These are phyloP conservation scores for Nemopilema nomurai DNA, from an alignment of 30 jellyfish, hydroid and myxozoan species.

Conservation along the genomic window DNA sequence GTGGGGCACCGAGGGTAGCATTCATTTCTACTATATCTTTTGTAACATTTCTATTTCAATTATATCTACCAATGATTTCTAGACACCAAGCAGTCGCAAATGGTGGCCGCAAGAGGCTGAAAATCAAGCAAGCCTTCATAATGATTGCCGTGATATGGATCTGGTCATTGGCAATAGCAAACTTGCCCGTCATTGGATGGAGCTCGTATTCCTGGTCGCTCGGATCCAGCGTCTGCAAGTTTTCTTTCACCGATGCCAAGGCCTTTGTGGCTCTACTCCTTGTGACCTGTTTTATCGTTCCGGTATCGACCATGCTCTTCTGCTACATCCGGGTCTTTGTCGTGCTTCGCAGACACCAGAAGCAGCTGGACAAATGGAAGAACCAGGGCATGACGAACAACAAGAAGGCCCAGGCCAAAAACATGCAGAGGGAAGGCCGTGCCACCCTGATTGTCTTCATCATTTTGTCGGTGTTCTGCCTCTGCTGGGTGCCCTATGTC, in stretches of 20 bases:
- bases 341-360: constrained; percentile 64
- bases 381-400: constrained; percentile 27
- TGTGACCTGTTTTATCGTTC: constrained; percentile 41
- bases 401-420: constrained; percentile 45
- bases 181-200: constrained; percentile 72
- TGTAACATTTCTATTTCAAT: too few species aligned
- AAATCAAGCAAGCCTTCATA: constrained; percentile 46
- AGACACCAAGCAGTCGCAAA: constrained; percentile 61
- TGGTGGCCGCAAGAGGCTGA: constrained; percentile 47
- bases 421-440: constrained; percentile 73
- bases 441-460: constrained; percentile 64
- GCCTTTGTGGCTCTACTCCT: constrained; percentile 61
- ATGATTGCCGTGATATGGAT: constrained; percentile 38
- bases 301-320: constrained; percentile 61
- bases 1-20: too few species aligned
- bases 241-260: constrained; percentile 56
- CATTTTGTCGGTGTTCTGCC: constrained; percentile 56
- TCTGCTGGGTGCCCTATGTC: constrained; percentile 80
- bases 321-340: constrained; percentile 64
- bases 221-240: constrained; percentile 63
- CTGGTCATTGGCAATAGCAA: constrained; percentile 41
- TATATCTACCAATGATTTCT: not conserved
- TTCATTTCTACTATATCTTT: too few species aligned
- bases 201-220: constrained; percentile 66
- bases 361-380: constrained; percentile 62